Evolutionary conservation across 1,140 invertebrate genomes (phyloP), one percentile per base, ranked within the genome.

Genomic region (Bilobella aurantiaca): DNA sequence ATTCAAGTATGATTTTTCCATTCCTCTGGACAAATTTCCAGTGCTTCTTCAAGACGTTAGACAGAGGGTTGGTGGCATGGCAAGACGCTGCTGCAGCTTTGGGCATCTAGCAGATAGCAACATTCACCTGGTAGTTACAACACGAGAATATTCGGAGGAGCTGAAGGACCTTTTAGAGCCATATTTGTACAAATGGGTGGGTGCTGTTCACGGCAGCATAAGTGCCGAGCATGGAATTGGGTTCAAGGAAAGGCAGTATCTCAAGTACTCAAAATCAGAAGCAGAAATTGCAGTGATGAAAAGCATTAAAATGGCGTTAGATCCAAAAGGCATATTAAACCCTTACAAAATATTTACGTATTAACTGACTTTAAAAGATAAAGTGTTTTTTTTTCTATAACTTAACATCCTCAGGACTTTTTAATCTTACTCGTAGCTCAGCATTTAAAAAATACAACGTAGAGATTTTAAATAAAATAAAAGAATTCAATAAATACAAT

Each of bases 181-280:
- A 0, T 96, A 86, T 74, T 82, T 98, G 21, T 98, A 89, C 75
- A 90, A 97, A 76, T 91, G 87, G 78, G 86, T 91, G 0, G 81
- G 86, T 0, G 81, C 87, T 67, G 72, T 87, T 25, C 84, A 82
- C 23, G 95, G 95, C 16, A 96, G 93, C 73, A 84, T 99, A 5
- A 96, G 92, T 76, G 93, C 95, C 2, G 95, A 98, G 77, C 95
- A 98, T 78, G 95, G 95, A 0, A 85, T 99, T 23, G 96, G 94
- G 1, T 89, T 93, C 71, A 84, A 88, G 53, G 98, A 98, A 75
- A 84, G 86, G 25, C 82, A 92, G 63, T 94, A 87, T 77, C 82
- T 98, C 3, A 84, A 86, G 68, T 89, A 88, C 76, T 91, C 89
- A 32, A 96, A 96, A 79, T 84, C 85, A 57, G 56, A 79, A 16